Conservation (phyloP, 1,140 invertebrate species). For the Drosophila grimshawi region DNA sequence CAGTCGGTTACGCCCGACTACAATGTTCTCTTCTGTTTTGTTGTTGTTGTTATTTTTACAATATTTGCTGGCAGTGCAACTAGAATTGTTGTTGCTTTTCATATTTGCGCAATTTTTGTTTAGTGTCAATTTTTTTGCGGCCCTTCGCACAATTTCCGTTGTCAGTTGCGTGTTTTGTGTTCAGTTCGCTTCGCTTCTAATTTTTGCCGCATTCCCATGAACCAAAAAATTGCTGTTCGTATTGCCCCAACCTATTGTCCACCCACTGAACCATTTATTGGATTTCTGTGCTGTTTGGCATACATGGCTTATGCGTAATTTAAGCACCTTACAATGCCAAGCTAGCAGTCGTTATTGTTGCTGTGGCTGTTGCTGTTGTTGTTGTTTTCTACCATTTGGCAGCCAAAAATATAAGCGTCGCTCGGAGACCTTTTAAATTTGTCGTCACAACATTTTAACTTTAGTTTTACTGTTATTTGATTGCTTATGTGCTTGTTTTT, state of each 20-base stretch:
- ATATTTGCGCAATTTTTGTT: slow-evolving; percentile 13
- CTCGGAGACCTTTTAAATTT: slow-evolving; percentile 42
- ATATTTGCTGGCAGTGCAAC: slow-evolving; percentile 17
- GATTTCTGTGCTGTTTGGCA: slow-evolving; percentile 41
- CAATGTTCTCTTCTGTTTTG: neutral
- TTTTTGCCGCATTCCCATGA: slow-evolving; percentile 75
- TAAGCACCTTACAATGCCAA: slow-evolving; percentile 43
- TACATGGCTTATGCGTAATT: slow-evolving; percentile 70
- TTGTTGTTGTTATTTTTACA: slow-evolving; percentile 27
- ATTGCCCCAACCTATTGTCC: slow-evolving; percentile 19
- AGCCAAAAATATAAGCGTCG: slow-evolving; percentile 64
- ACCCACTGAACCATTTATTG: neutral
- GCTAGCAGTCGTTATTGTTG: slow-evolving; percentile 26
- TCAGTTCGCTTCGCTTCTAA: slow-evolving; percentile 59
- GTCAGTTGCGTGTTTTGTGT: slow-evolving; percentile 61
- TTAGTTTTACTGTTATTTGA: slow-evolving; percentile 57
- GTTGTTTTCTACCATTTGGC: slow-evolving; percentile 42
- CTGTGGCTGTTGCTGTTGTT: no score
- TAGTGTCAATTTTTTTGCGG: slow-evolving; percentile 50
- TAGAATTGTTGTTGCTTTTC: slow-evolving; percentile 7
- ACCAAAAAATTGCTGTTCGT: slow-evolving; percentile 63
- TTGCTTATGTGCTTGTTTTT: slow-evolving; percentile 42
- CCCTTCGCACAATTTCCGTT: slow-evolving; percentile 61
- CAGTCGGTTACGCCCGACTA: no score
- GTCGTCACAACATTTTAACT: slow-evolving; percentile 48